Base-by-base conservation (phyloP, 2,113 vertebrate genomes). In the Hemiprocne comata region DNA sequence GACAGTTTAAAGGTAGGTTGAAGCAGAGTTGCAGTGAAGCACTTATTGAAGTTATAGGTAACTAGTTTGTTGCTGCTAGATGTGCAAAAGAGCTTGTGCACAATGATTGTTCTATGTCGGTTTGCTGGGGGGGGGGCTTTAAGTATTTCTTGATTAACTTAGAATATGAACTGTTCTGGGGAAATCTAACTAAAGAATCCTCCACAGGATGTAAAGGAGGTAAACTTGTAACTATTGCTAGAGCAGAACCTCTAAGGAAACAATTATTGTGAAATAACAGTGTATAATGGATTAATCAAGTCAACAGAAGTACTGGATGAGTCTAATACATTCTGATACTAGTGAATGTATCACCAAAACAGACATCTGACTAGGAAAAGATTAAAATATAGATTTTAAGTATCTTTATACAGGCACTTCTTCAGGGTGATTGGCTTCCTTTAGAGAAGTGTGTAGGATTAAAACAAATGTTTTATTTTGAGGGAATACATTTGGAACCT, bases 1-100 rank as follows among this genome's bases (percentile, higher is more conserved):
- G 87, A 61, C 36, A 75, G 54, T 79, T 83, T 85, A 91, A 87
- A 89, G 87, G 62, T 86, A 93, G 54, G 65, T 33, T 54, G 81
- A 93, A 95, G 64, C 55, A 85, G 36, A 87, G 48, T 42, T 90
- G 50, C n/a, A 33, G 83, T 92, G 36, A 75, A 69, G n/a, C 71
- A 40, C 58, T 51, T 90, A 73, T 12, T 40, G 17, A 85, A 82
- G 84, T 82, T 85, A 46, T n/a, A 50, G 54, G 58, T 87, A 89
- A 94, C 42, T 54, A 62, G 58, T 57, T 78, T 6, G 0, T 73
- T 62, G 60, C 75, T 85, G 18, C 40, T 85, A 80, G 33, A 50
- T 48, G 20, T 73, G 34, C 40, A 79, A 76, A 78, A 61, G 18
- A 83, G 19, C 23, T 78, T 51, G 23, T 38, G 38, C 18, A 46